A percentile compares a stretch with the other conserved stretches of the same genome.
phyloP scores from a whole-genome alignment of 1,140 invertebrate species.

The Hyposmocoma kahamanoa region DNA sequence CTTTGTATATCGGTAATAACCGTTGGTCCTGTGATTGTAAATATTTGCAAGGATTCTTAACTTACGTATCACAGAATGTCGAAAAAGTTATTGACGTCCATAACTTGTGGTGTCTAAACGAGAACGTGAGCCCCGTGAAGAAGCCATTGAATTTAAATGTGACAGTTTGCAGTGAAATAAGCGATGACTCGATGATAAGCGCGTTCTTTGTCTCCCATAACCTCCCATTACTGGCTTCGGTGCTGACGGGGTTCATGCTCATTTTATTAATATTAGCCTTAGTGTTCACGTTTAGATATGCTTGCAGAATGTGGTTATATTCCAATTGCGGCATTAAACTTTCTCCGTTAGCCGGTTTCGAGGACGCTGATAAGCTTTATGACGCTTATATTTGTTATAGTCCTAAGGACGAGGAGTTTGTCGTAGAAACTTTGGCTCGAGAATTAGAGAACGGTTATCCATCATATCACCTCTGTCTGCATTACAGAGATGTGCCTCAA shows the following conservation, averaged over 20 bases:
- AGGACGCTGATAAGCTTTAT: constrained; percentile 87
- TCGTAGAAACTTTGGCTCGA: constrained; percentile 86
- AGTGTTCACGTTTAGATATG: constrained; percentile 86
- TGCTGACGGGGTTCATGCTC: constrained; percentile 82
- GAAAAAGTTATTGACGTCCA: constrained; percentile 81
- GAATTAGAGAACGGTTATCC: constrained; percentile 83
- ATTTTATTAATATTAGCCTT: constrained; percentile 82
- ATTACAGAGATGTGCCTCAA: constrained; percentile 89
- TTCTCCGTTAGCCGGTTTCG: constrained; percentile 81
- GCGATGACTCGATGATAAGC: constrained; percentile 78
- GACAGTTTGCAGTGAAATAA: constrained; percentile 78
- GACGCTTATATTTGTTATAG: constrained; percentile 94
- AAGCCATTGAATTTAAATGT: constrained; percentile 80
- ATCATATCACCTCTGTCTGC: constrained; percentile 86
- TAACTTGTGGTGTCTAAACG: constrained; percentile 78
- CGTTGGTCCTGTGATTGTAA: constrained; percentile 92
- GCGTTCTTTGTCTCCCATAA: constrained; percentile 84
- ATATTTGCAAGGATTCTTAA: constrained; percentile 83
- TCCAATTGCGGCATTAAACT: constrained; percentile 88
- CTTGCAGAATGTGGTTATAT: constrained; percentile 89
- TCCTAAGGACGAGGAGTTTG: constrained; percentile 90
- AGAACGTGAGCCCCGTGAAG: constrained; percentile 76
- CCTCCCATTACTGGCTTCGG: constrained; percentile 82
- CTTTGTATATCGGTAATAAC: constrained; percentile 79
- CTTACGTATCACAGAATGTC: constrained; percentile 81